Percentiles rank a stretch among this genome's conserved stretches.
Evolutionary conservation across 2,888 invertebrate genomes (phyloP).

Genomic region (Microplitis deprimator): DNA sequence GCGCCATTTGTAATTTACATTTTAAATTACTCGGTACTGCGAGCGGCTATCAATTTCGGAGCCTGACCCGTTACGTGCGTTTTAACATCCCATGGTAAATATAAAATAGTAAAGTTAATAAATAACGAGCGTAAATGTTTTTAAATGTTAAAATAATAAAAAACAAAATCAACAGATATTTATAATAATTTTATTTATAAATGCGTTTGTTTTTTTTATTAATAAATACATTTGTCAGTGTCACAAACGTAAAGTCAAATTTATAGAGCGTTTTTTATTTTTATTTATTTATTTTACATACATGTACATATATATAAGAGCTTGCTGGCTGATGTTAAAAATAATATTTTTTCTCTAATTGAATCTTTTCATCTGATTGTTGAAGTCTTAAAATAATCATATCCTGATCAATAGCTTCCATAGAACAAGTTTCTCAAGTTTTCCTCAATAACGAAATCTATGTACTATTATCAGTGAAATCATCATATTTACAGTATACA

Average conservation of each 20-base stretch:
- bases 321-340: too few relatives aligned
- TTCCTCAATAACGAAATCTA: background rate
- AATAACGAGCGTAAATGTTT: background rate
- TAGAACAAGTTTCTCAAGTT: too few relatives aligned
- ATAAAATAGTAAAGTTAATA: slow-evolving; percentile 13
- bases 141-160: background rate
- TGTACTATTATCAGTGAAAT: slow-evolving; percentile 7
- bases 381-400: too few relatives aligned
- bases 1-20: slow-evolving; percentile 38
- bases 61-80: slow-evolving; percentile 10
- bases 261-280: background rate
- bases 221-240: background rate
- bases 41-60: slow-evolving; percentile 30
- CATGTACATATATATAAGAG: too few relatives aligned
- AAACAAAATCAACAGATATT: background rate
- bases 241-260: background rate
- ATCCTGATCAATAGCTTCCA: too few relatives aligned
- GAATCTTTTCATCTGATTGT: too few relatives aligned
- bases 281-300: background rate
- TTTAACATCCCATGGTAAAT: slow-evolving; percentile 24
- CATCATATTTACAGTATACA: slow-evolving; percentile 1
- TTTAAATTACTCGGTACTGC: slow-evolving; percentile 39
- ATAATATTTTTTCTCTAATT: too few relatives aligned
- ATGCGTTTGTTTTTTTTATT: background rate
- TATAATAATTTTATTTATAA: background rate